Evolutionary conservation across 2,113 vertebrate species (phyloP).

Genomic region (Hymenochirus boettgeri): DNA sequence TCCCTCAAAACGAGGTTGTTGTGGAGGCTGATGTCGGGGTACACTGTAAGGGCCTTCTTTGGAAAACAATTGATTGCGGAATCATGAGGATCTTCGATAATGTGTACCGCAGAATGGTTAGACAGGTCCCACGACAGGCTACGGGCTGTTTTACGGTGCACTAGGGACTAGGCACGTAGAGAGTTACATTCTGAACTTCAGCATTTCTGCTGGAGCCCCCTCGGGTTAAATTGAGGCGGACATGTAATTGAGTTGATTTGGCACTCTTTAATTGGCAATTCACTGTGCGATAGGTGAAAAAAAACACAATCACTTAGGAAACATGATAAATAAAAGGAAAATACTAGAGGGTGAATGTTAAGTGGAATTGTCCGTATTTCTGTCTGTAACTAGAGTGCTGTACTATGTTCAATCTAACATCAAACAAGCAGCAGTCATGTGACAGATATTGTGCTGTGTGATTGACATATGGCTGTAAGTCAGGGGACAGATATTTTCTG

Average conservation of each 20-base stretch:
- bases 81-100: conserved; percentile 93
- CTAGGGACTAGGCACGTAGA: conserved; percentile 80
- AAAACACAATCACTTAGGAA: no score
- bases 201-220: conserved; percentile 41
- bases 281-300: no score
- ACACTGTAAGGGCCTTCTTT: conserved; percentile 71
- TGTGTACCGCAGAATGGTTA: conserved; percentile 87
- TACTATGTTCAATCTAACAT: no score
- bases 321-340: no score
- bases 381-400: no score
- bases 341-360: no score
- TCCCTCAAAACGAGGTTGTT: conserved; percentile 40
- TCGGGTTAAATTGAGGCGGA: conserved; percentile 70
- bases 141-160: conserved; percentile 75
- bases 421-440: no score
- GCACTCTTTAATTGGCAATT: conserved; percentile 80
- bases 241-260: conserved; percentile 84
- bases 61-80: conserved; percentile 84
- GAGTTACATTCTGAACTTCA: conserved; percentile 61
- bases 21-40: conserved; percentile 56
- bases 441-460: no score
- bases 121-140: conserved; percentile 86
- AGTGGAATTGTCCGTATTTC: no score
- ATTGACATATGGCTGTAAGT: no score
- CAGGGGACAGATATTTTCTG: no score